Conservation (phyloP, 2,888 invertebrate genomes). For the Epicampocera succincta region DNA sequence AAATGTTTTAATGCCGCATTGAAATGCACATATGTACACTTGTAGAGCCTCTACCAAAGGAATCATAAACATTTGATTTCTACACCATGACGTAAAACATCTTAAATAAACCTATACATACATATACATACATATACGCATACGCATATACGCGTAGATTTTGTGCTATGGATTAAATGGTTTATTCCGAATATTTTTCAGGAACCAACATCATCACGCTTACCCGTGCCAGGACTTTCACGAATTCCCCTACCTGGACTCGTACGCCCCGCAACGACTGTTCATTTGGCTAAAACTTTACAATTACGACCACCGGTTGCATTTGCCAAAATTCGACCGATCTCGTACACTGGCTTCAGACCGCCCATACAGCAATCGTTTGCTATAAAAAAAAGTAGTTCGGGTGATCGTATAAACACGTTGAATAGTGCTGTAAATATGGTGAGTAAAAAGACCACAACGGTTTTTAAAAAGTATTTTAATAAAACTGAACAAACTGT, state of each 20-base stretch:
- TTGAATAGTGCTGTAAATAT: conserved; percentile 77
- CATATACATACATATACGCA: too few relatives aligned
- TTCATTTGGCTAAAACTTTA: conserved; percentile 56
- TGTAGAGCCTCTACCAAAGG: too few relatives aligned
- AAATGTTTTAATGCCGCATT: too few relatives aligned
- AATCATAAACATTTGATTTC: too few relatives aligned
- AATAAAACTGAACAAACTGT: conserved; percentile 70
- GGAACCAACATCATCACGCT: conserved; percentile 79
- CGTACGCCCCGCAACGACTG: conserved; percentile 68
- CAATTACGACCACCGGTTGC: conserved; percentile 63
- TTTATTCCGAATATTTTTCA: conserved; percentile 62
- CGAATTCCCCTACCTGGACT: conserved; percentile 79
- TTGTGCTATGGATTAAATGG: not conserved
- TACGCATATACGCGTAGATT: too few relatives aligned
- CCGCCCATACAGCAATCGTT: conserved; percentile 58
- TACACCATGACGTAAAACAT: too few relatives aligned
- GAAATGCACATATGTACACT: too few relatives aligned
- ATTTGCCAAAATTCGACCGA: conserved; percentile 70
- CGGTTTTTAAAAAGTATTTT: conserved; percentile 78
- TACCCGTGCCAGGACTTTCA: conserved; percentile 75
- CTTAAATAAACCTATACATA: too few relatives aligned
- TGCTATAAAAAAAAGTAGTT: conserved; percentile 71
- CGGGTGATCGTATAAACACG: conserved; percentile 73
- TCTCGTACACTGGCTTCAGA: conserved; percentile 72
- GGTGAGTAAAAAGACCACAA: conserved; percentile 77